phyloP scores from a whole-genome alignment of 92 coral and sea anemone species.

The Palythoa heliodiscus region DNA sequence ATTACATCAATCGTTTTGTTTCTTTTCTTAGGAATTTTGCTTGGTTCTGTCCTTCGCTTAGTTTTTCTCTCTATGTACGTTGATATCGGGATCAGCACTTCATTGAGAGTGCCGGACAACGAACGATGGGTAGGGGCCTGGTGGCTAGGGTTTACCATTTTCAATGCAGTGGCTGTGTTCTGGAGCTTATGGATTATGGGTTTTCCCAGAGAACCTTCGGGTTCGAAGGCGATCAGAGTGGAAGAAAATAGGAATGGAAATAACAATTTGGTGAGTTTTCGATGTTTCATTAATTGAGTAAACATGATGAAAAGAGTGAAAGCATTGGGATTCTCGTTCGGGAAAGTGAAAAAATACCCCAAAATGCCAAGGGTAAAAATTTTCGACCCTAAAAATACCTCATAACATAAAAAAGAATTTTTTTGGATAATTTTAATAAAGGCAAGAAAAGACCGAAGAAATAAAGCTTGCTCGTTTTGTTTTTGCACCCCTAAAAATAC shows the following conservation, averaged over 20 bases:
- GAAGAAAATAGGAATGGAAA: slow-evolving; percentile 19
- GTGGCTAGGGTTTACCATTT: slow-evolving; percentile 87
- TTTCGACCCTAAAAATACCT: too few relatives aligned
- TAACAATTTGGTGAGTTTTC: slow-evolving; percentile 28
- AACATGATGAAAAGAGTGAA: neutral
- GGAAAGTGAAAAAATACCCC: too few relatives aligned
- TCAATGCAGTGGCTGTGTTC: slow-evolving; percentile 52
- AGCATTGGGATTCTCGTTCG: neutral
- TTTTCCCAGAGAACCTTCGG: slow-evolving; percentile 73
- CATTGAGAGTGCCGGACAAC: slow-evolving; percentile 68
- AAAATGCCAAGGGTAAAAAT: too few relatives aligned
- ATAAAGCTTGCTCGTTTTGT: too few relatives aligned
- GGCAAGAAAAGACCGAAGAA: too few relatives aligned
- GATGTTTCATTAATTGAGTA: neutral
- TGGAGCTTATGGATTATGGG: slow-evolving; percentile 76
- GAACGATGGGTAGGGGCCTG: slow-evolving; percentile 92
- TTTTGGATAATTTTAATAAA: too few relatives aligned
- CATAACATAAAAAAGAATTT: too few relatives aligned
- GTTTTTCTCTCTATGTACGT: slow-evolving; percentile 43
- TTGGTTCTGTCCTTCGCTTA: neutral
- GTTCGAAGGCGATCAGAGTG: slow-evolving; percentile 52
- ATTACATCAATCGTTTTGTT: neutral
- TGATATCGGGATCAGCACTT: slow-evolving; percentile 65
- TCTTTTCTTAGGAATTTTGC: neutral
- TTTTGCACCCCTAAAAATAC: too few relatives aligned